Base-by-base conservation (phyloP, 2,113 vertebrate genomes). In the Arvicanthis niloticus region DNA sequence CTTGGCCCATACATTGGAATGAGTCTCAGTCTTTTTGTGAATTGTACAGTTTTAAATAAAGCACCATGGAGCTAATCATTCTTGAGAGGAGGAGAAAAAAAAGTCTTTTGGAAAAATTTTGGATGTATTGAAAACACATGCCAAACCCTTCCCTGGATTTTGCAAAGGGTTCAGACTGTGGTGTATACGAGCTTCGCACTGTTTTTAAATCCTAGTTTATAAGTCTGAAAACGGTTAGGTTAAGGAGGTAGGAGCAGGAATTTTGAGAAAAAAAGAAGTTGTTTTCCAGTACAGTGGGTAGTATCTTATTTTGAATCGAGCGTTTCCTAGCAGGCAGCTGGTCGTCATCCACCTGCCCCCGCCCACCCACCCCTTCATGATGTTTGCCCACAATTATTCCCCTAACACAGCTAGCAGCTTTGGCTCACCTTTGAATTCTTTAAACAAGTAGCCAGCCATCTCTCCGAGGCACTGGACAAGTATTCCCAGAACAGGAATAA, bases 1-100 rank as follows among this genome's bases (percentile, higher is more conserved):
- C 89, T 56, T 82, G 81, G 73, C 86, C 72, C 67, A 58, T 85
- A 96, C n/a, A 29, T 56, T 70, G 73, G 67, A 92, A 78, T 2
- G 84, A 96, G 72, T 19, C 40, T 75, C 85, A 62, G 21, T 88
- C 42, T 91, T 68, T 68, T 85, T 67, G 51, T 62, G 75, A 94
- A 95, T 22, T 82, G 16, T 93, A 70, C 81, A 73, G 58, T 94
- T 94, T 97, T 93, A 97, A 97, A 89, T 88, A 94, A 93, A 92
- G 86, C 86, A 87, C 42, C 81, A 45, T 72, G 56, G 86, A 77
- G 65, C 76, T 90, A 92, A 89, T 86, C 70, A 95, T 53, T 92
- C 94, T 42, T 29, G 42, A 68, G 24, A 77, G 15, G 92, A 82
- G 75, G 85, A 92, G 26, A 48, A 96, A 81, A 96, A 81, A 92